Evolutionary conservation across 2,888 invertebrate species (phyloP).

Genomic region (Lagria hirta): DNA sequence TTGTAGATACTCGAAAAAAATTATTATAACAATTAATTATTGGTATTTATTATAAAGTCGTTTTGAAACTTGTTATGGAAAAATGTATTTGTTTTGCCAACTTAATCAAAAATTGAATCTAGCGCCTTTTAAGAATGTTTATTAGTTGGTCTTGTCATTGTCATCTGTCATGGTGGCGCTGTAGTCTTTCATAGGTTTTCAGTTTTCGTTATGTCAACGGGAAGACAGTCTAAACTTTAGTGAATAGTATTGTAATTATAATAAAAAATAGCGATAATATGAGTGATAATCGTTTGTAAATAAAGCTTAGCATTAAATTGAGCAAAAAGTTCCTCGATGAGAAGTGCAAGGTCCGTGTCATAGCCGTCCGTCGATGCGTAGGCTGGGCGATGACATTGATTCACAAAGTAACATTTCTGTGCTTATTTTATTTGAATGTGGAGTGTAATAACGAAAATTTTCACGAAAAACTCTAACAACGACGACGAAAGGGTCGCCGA

Average conservation of each 20-base stretch:
- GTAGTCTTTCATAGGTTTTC: conserved; percentile 39
- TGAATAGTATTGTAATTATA: conserved; percentile 32
- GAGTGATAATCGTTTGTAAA: conserved; percentile 38
- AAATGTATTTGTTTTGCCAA: too few species aligned
- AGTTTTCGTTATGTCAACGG: conserved; percentile 49
- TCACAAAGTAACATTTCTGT: conserved; percentile 45
- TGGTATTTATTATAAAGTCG: too few species aligned
- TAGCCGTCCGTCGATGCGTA: conserved; percentile 37
- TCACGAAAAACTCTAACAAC: conserved; percentile 49
- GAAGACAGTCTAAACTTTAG: conserved; percentile 44
- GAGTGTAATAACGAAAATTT: conserved; percentile 54
- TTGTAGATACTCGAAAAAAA: too few species aligned
- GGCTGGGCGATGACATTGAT: conserved; percentile 55
- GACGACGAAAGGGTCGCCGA: conserved; percentile 42
- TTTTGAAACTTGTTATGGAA: too few species aligned
- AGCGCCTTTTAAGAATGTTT: not conserved
- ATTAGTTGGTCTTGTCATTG: not conserved
- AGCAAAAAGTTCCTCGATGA: conserved; percentile 1
- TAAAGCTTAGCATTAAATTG: conserved; percentile 26
- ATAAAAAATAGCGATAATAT: conserved; percentile 29
- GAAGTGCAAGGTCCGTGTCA: conserved; percentile 11
- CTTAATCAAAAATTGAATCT: not conserved
- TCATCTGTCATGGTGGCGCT: conserved; percentile 11
- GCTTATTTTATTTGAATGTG: conserved; percentile 50
- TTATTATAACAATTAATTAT: too few species aligned